phyloP scores from a whole-genome alignment of 2,113 vertebrate genomes.

The Hemibagrus wyckioides region DNA sequence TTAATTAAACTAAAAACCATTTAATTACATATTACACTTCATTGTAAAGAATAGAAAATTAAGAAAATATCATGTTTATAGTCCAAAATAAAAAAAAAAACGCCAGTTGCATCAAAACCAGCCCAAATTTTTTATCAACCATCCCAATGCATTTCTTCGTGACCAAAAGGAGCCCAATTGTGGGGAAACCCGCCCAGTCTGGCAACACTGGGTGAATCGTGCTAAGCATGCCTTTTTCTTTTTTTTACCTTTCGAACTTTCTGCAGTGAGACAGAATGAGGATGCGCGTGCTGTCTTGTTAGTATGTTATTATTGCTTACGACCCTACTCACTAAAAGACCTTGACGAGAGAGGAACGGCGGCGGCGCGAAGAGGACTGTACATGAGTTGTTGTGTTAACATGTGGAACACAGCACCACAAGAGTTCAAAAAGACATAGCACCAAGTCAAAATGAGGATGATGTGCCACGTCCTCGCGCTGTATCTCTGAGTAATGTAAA shows the following conservation, averaged over 20 bases:
- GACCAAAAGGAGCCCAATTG: no score
- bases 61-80: no score
- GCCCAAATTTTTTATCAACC: no score
- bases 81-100: no score
- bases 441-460: conserved; percentile 76
- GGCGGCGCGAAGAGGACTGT: conserved; percentile 64
- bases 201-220: neutral
- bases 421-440: conserved; percentile 75
- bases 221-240: neutral
- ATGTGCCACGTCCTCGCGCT: conserved; percentile 73
- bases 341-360: conserved; percentile 64
- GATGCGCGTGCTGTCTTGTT: conserved; percentile 41
- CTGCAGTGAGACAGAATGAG: conserved; percentile 28
- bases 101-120: no score
- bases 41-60: no score
- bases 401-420: conserved; percentile 79
- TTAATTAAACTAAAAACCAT: no score
- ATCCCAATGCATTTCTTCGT: no score
- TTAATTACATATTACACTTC: no score
- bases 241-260: neutral
- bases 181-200: no score
- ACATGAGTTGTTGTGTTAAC: conserved; percentile 63
- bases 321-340: conserved; percentile 51
- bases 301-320: conserved; percentile 58
- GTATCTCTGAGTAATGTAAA: conserved; percentile 74